These are phyloP conservation scores for Drosophila colorata DNA, from an alignment of 2,888 invertebrate species.

Conservation along the genomic window DNA sequence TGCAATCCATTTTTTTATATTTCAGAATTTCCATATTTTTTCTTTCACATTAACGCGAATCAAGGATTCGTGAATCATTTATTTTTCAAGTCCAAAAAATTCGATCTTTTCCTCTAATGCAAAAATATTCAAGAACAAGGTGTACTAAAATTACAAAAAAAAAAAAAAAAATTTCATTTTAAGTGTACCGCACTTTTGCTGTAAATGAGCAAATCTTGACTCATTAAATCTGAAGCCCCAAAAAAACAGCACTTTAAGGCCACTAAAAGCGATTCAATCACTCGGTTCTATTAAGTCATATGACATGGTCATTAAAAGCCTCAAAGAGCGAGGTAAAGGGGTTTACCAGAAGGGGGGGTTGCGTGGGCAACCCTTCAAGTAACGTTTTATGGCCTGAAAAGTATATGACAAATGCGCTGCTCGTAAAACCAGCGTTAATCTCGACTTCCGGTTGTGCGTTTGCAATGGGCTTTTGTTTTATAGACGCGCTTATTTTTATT, in stretches of 20 bases:
- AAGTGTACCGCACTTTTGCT: not conserved
- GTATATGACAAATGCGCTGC: slow-evolving; percentile 74
- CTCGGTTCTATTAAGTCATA: slow-evolving; percentile 28
- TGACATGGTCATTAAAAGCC: slow-evolving; percentile 26
- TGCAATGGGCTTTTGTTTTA: slow-evolving; percentile 70
- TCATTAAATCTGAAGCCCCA: slow-evolving; percentile 2
- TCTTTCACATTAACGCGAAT: no score
- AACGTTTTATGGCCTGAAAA: slow-evolving; percentile 69
- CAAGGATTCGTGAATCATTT: no score
- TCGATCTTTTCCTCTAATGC: no score
- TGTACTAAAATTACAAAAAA: no score
- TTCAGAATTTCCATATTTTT: no score
- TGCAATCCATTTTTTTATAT: no score
- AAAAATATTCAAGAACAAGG: no score
- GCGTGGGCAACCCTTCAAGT: slow-evolving; percentile 42
- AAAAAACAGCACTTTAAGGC: slow-evolving; percentile 10
- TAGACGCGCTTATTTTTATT: slow-evolving; percentile 69
- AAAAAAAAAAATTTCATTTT: not conserved
- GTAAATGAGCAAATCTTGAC: not conserved
- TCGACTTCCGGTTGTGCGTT: slow-evolving; percentile 53
- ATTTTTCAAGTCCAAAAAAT: no score
- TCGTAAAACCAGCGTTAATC: slow-evolving; percentile 72
- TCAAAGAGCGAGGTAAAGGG: not conserved
- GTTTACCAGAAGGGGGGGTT: not conserved
- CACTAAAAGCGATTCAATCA: slow-evolving; percentile 25